A percentile compares a stretch with the other conserved stretches of the same genome.
Evolutionary conservation across 2,113 vertebrate species (phyloP).

Genomic region (Laterallus jamaicensis): DNA sequence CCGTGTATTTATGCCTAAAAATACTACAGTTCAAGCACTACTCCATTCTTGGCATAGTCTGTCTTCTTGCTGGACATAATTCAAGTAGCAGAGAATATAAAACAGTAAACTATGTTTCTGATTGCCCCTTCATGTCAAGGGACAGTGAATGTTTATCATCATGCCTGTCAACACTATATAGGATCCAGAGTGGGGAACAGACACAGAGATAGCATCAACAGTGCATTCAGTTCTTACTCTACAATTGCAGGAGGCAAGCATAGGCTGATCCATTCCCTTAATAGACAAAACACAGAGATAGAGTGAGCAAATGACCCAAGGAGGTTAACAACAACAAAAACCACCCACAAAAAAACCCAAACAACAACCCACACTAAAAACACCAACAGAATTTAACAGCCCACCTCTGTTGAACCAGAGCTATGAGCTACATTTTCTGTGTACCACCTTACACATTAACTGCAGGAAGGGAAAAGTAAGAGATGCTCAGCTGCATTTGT

Average conservation of each 20-base stretch:
- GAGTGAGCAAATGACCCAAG: neutral
- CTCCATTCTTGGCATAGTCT: conserved; percentile 9
- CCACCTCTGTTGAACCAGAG: neutral
- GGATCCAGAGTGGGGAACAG: neutral
- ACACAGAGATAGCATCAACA: neutral
- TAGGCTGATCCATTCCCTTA: neutral
- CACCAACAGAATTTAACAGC: neutral
- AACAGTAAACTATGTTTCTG: neutral
- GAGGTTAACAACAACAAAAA: neutral
- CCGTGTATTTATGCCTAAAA: neutral
- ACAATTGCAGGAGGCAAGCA: neutral
- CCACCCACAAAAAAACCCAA: neutral
- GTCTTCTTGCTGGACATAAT: neutral
- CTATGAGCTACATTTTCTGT: neutral
- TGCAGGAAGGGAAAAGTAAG: neutral
- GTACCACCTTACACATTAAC: neutral
- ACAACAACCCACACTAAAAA: neutral
- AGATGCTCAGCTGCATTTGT: neutral
- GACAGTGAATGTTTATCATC: conserved; percentile 36
- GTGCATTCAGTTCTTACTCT: neutral
- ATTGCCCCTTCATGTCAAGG: neutral
- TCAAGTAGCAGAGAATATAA: conserved; percentile 26
- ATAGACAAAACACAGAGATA: neutral
- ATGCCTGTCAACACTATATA: neutral
- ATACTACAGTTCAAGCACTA: neutral